Percentiles rank a stretch among this genome's conserved stretches.
Evolutionary conservation across 1,140 invertebrate species (phyloP).

Genomic region (Neodiprion fabricii): DNA sequence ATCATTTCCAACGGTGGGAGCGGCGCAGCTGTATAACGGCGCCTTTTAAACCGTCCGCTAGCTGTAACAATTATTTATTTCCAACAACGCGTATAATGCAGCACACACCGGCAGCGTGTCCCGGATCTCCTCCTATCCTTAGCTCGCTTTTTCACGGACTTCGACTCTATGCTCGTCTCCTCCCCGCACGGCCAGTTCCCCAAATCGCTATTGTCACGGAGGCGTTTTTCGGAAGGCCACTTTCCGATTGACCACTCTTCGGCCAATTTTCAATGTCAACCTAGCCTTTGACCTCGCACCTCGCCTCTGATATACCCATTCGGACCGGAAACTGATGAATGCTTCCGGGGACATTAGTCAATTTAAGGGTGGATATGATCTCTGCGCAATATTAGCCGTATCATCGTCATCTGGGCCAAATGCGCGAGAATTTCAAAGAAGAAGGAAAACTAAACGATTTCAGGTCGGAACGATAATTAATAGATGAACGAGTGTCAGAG

Average conservation of each 20-base stretch:
- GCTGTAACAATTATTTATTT: background rate
- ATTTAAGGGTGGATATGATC: no score
- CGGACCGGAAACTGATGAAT: no score
- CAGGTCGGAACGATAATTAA: no score
- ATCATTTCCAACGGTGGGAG: background rate
- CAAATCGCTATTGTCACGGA: background rate
- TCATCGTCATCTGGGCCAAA: no score
- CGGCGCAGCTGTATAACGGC: background rate
- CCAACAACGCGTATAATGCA: background rate
- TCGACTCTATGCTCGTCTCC: background rate
- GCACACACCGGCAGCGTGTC: background rate
- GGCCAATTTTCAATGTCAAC: background rate
- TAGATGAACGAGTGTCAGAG: no score
- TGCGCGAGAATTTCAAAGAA: no score
- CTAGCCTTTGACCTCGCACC: background rate
- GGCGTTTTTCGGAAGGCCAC: background rate
- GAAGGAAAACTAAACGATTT: no score
- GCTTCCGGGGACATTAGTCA: no score
- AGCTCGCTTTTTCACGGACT: no score
- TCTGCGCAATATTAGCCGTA: no score
- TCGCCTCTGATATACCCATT: no score
- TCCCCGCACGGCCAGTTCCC: background rate
- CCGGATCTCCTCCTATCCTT: background rate
- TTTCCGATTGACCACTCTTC: background rate
- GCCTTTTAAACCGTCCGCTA: background rate